Evolutionary conservation across 1,140 invertebrate genomes (phyloP), one percentile per base, ranked within the genome.

Genomic region (Leucophenga varia): DNA sequence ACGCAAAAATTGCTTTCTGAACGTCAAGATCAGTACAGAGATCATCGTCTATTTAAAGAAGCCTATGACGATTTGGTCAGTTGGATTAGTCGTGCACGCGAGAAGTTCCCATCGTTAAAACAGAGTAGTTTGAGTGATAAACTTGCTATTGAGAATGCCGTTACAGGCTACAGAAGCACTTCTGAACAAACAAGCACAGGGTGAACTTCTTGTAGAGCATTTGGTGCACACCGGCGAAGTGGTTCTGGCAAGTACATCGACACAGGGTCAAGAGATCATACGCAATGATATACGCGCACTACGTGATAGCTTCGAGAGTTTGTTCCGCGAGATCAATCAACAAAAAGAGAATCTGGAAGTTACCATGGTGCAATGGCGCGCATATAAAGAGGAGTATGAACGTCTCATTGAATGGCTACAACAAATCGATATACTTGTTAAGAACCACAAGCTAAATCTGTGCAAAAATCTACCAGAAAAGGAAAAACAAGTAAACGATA

Each of bases 381-480:
- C 93, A 46, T 95, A 91, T 73, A 95, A 94, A 74, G 91, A 95
- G 61, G 91, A 95, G 75, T 93, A 91, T 71, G 93, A 95, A 74
- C 82, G 88, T 45, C 76, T 95, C 7, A 93, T 90, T 46, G 91
- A 94, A 69, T 97, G 93, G 93, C 73, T 97, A 31, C 92, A 96
- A 74, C 90, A 94, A 67, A 92, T 91, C 64, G 92, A 96, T 64
- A 90, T 93, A 54, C 80, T 93, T 12, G 86, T 95, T 14, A 95
- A 95, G 72, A 89, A 91, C 20, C 89, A 95, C 57, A 93, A 94
- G 70, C 86, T 91, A 20, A 86, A 90, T 30, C 77, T 95, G 4
- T 80, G 91, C 13, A 82, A 90, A 2, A 91, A 86, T 57, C 78
- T 91, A 2, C 81, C 84, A 34, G 93, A 96, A 61, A 95, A 97